Evolutionary conservation across 1,140 invertebrate species (phyloP).

Genomic region (Elymnias hypermnestra): DNA sequence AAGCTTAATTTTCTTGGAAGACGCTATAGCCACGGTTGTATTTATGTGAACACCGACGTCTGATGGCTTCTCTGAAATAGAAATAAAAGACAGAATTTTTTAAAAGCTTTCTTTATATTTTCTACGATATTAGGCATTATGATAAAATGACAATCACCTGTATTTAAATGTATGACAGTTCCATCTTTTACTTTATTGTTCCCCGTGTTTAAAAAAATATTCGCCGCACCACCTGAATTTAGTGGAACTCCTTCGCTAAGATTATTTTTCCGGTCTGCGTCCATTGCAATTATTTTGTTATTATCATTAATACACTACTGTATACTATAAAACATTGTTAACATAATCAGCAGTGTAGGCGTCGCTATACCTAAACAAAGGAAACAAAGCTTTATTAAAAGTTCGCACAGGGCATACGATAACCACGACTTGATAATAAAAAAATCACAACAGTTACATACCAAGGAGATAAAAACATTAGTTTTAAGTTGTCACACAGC

Average conservation of each 20-base stretch:
- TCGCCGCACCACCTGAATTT: slow-evolving; percentile 59
- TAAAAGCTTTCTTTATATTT: slow-evolving; percentile 5
- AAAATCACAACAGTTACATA: slow-evolving; percentile 47
- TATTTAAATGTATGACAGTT: slow-evolving; percentile 65
- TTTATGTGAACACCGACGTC: slow-evolving; percentile 67
- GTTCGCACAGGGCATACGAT: slow-evolving; percentile 54
- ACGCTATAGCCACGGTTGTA: slow-evolving; percentile 65
- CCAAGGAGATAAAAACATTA: slow-evolving; percentile 24
- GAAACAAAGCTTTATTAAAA: slow-evolving; percentile 64
- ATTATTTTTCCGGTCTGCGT: slow-evolving; percentile 58
- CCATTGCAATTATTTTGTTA: slow-evolving; percentile 55
- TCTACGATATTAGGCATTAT: background rate
- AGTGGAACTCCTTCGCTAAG: slow-evolving; percentile 57
- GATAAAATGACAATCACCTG: slow-evolving; percentile 52
- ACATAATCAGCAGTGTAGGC: slow-evolving; percentile 46
- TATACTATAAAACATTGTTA: too few relatives aligned
- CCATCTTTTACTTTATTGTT: slow-evolving; percentile 59
- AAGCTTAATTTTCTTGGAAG: slow-evolving; percentile 70
- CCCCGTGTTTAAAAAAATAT: slow-evolving; percentile 65
- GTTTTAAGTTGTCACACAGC: slow-evolving; percentile 12
- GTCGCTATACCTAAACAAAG: slow-evolving; percentile 66
- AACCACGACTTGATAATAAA: slow-evolving; percentile 53
- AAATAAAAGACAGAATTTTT: slow-evolving; percentile 28
- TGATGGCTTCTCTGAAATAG: slow-evolving; percentile 57
- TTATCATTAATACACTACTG: too few relatives aligned